phyloP scores from a whole-genome alignment of 2,797 vertebrate genomes.

The Rhodeus uyekii region DNA sequence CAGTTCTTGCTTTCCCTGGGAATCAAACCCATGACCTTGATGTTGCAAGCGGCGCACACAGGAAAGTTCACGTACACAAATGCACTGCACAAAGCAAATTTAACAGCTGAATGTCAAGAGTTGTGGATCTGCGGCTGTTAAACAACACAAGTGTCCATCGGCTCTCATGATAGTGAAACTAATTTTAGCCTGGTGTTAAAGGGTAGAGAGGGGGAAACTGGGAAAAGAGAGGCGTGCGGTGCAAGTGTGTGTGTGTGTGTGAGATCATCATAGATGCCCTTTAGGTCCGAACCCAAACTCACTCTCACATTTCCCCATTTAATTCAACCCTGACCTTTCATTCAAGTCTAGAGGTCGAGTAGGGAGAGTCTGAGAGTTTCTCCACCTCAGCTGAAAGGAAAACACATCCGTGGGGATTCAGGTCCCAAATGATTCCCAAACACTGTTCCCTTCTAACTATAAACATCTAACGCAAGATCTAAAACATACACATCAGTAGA shows the following conservation, averaged over 20 bases:
- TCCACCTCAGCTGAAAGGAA: neutral
- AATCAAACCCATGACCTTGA: too few relatives aligned
- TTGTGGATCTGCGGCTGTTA: neutral
- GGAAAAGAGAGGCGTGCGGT: neutral
- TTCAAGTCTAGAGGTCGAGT: constrained; percentile 9
- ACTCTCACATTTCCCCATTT: constrained; percentile 44
- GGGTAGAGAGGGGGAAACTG: constrained; percentile 23
- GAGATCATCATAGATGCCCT: constrained; percentile 36
- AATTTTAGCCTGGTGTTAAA: constrained; percentile 49
- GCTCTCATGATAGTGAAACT: constrained; percentile 32
- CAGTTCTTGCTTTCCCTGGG: too few relatives aligned
- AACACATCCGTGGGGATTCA: neutral
- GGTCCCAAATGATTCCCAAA: neutral
- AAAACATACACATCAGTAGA: too few relatives aligned
- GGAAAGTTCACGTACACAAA: too few relatives aligned
- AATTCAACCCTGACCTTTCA: constrained; percentile 55
- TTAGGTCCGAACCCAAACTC: constrained; percentile 31
- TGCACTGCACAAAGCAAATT: too few relatives aligned
- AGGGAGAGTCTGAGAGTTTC: constrained; percentile 44
- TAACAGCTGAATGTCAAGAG: neutral
- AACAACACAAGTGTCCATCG: constrained; percentile 12
- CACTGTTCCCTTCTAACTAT: neutral
- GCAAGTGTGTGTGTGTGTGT: neutral
- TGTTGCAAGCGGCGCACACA: too few relatives aligned
- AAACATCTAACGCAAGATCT: too few relatives aligned